phyloP scores from a whole-genome alignment of 2,888 invertebrate genomes.

The Cetonia aurata region DNA sequence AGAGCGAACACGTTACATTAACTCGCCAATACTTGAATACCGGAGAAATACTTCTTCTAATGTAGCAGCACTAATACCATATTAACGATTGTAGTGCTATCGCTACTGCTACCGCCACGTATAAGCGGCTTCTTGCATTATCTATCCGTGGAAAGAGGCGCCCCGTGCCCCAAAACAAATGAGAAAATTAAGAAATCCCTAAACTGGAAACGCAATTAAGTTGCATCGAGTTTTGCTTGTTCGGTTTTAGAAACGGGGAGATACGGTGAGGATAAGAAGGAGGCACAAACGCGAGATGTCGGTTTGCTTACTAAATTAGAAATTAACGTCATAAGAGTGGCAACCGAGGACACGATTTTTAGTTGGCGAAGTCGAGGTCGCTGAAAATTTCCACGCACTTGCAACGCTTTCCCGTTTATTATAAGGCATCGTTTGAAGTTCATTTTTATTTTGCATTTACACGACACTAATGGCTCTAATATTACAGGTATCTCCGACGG shows the following conservation, averaged over 20 bases:
- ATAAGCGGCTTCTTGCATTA: slow-evolving; percentile 40
- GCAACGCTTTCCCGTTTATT: slow-evolving; percentile 6
- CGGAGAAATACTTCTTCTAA: slow-evolving; percentile 47
- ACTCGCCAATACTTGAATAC: slow-evolving; percentile 52
- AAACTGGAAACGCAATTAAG: slow-evolving; percentile 41
- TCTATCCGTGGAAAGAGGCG: slow-evolving; percentile 30
- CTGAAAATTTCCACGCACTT: slow-evolving; percentile 13
- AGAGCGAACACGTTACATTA: slow-evolving; percentile 54
- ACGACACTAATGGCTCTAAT: no score
- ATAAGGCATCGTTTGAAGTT: background rate
- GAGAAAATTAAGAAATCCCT: slow-evolving; percentile 41
- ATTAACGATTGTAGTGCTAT: slow-evolving; percentile 47
- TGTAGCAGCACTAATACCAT: slow-evolving; percentile 53
- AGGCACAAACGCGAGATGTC: slow-evolving; percentile 29
- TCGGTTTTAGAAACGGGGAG: slow-evolving; percentile 28
- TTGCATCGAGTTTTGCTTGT: slow-evolving; percentile 38
- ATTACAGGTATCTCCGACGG: no score
- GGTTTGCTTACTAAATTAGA: slow-evolving; percentile 40
- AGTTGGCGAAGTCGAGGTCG: background rate
- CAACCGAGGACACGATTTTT: slow-evolving; percentile 15
- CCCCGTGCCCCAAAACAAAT: slow-evolving; percentile 36
- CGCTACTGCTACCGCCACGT: slow-evolving; percentile 25
- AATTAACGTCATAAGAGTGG: slow-evolving; percentile 32
- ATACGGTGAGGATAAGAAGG: slow-evolving; percentile 22
- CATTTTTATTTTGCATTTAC: no score